phyloP scores from a whole-genome alignment of 2,113 vertebrate genomes.

The Platichthys stellatus region DNA sequence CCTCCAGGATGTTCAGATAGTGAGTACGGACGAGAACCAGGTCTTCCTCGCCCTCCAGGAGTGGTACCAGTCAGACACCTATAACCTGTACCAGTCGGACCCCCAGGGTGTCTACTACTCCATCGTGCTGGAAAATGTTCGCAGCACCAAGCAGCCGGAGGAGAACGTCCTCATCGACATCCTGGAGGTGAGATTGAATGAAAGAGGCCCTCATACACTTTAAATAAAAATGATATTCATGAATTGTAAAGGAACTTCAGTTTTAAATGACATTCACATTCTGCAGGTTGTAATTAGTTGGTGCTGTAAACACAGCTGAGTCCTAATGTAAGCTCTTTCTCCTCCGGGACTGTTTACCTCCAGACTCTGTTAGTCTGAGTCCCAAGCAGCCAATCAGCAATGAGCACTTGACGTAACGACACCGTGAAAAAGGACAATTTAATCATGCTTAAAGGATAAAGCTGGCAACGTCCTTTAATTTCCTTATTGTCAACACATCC shows the following conservation, averaged over 20 bases:
- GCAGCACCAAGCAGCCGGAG: constrained; percentile 94
- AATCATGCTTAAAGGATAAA: constrained; percentile 2
- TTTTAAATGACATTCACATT: background rate
- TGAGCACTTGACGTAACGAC: background rate
- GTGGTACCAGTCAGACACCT: constrained; percentile 95
- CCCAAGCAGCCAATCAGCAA: background rate
- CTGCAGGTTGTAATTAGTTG: background rate
- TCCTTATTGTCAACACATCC: background rate
- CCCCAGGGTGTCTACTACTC: constrained; percentile 89
- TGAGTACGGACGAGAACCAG: constrained; percentile 95
- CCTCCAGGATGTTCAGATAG: constrained; percentile 92
- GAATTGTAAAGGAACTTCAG: background rate
- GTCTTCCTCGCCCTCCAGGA: constrained; percentile 96
- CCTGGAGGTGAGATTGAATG: constrained; percentile 86
- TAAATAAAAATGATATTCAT: background rate
- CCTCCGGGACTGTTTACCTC: background rate
- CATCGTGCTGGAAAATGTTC: constrained; percentile 90
- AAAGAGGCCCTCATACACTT: background rate
- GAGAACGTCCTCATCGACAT: constrained; percentile 93
- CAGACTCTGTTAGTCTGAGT: background rate
- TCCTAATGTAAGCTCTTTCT: constrained; percentile 1
- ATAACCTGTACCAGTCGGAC: constrained; percentile 97
- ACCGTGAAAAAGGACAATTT: background rate
- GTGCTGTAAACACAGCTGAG: background rate
- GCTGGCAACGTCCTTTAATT: background rate